Evolutionary conservation across 2,888 invertebrate species (phyloP).

Genomic region (Drosophila birchii): DNA sequence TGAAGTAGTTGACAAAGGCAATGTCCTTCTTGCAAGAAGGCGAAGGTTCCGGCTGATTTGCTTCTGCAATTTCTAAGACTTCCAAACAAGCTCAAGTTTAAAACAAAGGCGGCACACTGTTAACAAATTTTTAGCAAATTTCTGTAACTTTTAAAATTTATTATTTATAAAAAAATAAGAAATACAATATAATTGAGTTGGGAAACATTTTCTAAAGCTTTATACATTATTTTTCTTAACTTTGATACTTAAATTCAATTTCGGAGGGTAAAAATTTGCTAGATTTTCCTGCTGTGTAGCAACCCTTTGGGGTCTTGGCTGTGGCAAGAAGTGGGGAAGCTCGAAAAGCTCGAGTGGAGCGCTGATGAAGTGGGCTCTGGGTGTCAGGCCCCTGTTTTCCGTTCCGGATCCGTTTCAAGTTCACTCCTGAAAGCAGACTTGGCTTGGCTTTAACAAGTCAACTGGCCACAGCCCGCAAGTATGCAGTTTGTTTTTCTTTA

Average conservation of each 20-base stretch:
- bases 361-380: constrained; percentile 33
- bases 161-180: background rate
- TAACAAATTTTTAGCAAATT: background rate
- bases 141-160: background rate
- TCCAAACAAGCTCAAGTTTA: constrained; percentile 1
- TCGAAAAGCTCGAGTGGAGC: constrained; percentile 21
- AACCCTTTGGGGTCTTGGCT: constrained; percentile 25
- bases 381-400: constrained; percentile 4
- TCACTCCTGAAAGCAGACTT: constrained; percentile 15
- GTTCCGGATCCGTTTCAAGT: constrained; percentile 22
- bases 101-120: background rate
- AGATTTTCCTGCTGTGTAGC: background rate
- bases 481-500: constrained; percentile 6
- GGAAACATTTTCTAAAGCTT: background rate
- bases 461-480: constrained; percentile 7
- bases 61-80: constrained; percentile 15
- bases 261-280: fast-evolving
- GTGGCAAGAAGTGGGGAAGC: constrained; percentile 10
- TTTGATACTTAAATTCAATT: background rate
- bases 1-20: constrained; percentile 17
- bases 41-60: constrained; percentile 2
- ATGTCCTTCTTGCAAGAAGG: background rate
- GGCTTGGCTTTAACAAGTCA: background rate
- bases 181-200: no score
- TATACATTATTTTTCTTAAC: no score